Conservation (phyloP, 2,797 vertebrate species). For the Crocodylus rhombifer region DNA sequence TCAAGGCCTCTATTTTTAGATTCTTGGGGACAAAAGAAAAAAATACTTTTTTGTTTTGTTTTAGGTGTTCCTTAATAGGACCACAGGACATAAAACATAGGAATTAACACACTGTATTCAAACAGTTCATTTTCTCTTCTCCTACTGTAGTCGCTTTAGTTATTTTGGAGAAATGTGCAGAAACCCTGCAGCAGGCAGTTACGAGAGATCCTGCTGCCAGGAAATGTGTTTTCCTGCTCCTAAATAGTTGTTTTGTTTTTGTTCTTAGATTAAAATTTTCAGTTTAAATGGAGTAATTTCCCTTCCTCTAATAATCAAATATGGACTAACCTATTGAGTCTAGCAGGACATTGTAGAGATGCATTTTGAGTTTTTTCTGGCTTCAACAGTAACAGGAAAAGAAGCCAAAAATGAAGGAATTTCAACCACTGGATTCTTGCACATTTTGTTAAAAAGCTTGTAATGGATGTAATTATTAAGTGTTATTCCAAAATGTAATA, state of each 20-base stretch:
- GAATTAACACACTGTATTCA: background rate
- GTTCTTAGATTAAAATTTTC: background rate
- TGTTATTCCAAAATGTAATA: conserved; percentile 6
- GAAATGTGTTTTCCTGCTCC: background rate
- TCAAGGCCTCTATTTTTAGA: no score
- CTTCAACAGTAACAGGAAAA: conserved; percentile 20
- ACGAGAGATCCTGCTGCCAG: background rate
- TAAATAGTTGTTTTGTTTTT: background rate
- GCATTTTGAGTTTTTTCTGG: conserved; percentile 34
- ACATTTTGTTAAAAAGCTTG: conserved; percentile 18
- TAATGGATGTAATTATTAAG: background rate
- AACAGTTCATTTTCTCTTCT: background rate
- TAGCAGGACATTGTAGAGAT: conserved; percentile 12
- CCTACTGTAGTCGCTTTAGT: background rate
- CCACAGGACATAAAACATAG: background rate
- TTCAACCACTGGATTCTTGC: background rate
- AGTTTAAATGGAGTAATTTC: conserved; percentile 20
- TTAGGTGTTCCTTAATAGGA: background rate
- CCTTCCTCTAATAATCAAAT: conserved; percentile 43
- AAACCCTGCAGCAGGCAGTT: background rate
- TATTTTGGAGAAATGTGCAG: background rate
- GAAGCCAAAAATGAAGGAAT: conserved; percentile 33
- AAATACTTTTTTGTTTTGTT: background rate
- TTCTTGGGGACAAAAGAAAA: no score
- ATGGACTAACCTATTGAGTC: conserved; percentile 44